Evolutionary conservation across 2,888 invertebrate genomes (phyloP).

Genomic region (Tolmerus cingulatus): DNA sequence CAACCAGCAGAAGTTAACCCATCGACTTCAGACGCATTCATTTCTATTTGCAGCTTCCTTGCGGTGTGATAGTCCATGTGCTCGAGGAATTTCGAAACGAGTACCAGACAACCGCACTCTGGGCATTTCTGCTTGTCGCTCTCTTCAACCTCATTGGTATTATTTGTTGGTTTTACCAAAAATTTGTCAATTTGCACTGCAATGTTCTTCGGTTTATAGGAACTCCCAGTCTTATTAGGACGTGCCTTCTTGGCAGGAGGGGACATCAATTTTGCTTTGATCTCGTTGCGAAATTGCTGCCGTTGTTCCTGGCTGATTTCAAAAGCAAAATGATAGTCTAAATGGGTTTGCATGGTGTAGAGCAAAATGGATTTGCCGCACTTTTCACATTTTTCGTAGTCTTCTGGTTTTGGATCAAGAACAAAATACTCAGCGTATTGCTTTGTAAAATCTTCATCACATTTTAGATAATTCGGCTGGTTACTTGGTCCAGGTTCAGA

Average conservation of each 20-base stretch:
- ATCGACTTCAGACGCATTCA: constrained; percentile 55
- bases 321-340: constrained; percentile 78
- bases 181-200: constrained; percentile 50
- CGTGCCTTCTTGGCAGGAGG: constrained; percentile 50
- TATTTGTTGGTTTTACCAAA: constrained; percentile 40
- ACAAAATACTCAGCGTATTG: constrained; percentile 57
- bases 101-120: constrained; percentile 73
- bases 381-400: constrained; percentile 67
- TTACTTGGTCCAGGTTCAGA: not conserved
- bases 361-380: constrained; percentile 70
- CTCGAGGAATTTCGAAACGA: constrained; percentile 70
- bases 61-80: constrained; percentile 90
- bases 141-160: constrained; percentile 53
- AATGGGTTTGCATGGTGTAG: constrained; percentile 70
- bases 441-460: constrained; percentile 35
- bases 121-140: constrained; percentile 66
- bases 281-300: constrained; percentile 55
- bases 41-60: constrained; percentile 69
- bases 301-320: constrained; percentile 70
- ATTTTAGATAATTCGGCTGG: not conserved
- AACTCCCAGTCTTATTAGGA: constrained; percentile 51
- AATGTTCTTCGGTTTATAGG: constrained; percentile 28
- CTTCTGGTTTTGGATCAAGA: constrained; percentile 52
- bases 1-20: not conserved
- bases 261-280: constrained; percentile 51